Evolutionary conservation across 2,888 invertebrate species (phyloP).

Genomic region (Panopea generosa): DNA sequence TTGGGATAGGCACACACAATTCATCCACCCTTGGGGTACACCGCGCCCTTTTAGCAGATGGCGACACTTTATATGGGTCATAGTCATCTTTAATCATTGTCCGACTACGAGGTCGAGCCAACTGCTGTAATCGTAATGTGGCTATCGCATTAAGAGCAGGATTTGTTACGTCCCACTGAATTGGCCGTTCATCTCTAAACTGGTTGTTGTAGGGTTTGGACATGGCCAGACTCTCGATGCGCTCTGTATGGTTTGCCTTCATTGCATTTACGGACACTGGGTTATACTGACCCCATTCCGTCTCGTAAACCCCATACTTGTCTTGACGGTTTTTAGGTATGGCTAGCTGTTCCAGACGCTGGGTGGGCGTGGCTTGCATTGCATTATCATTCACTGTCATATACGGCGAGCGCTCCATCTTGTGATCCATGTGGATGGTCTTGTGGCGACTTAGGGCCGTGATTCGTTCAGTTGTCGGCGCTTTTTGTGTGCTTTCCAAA

Average conservation of each 20-base stretch:
- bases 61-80: conserved; percentile 80
- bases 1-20: conserved; percentile 75
- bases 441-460: conserved; percentile 66
- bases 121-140: conserved; percentile 77
- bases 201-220: conserved; percentile 70
- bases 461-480: conserved; percentile 69
- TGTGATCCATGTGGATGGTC: conserved; percentile 63
- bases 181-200: conserved; percentile 71
- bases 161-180: conserved; percentile 76
- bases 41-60: conserved; percentile 71
- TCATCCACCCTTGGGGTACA: conserved; percentile 78
- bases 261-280: conserved; percentile 69
- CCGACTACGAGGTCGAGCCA: conserved; percentile 79
- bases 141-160: conserved; percentile 78
- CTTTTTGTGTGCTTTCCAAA: conserved; percentile 65
- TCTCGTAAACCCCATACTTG: conserved; percentile 64
- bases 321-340: conserved; percentile 72
- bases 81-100: conserved; percentile 81
- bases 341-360: conserved; percentile 72
- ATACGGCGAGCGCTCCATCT: conserved; percentile 73
- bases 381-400: conserved; percentile 67
- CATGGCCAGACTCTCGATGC: conserved; percentile 75
- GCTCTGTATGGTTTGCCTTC: conserved; percentile 63
- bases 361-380: conserved; percentile 59
- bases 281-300: conserved; percentile 68